These are phyloP conservation scores for Cryptoleucopteryx plumbea DNA, from an alignment of 2,113 vertebrate genomes.

Conservation along the genomic window DNA sequence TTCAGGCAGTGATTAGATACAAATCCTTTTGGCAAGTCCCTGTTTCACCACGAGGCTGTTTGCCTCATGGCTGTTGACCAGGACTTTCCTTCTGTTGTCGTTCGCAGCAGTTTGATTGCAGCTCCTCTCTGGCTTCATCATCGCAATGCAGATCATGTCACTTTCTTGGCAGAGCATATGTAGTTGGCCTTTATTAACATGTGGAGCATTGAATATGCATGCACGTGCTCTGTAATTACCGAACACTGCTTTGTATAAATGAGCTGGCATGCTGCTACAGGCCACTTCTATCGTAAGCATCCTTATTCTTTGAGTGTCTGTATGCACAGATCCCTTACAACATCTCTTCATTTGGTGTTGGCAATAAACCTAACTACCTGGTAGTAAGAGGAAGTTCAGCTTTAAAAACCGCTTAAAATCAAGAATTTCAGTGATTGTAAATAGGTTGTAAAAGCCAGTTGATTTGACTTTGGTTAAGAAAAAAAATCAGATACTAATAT, in stretches of 20 bases:
- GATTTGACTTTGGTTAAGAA: neutral
- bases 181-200: neutral
- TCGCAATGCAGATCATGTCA: neutral
- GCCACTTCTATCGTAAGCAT: accelerated
- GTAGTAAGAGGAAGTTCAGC: neutral
- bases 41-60: neutral
- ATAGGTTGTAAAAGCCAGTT: neutral
- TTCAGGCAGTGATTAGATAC: neutral
- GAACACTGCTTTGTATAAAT: neutral
- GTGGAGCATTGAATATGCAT: neutral
- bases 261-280: neutral
- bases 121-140: neutral
- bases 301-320: neutral
- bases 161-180: neutral
- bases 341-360: too few species aligned
- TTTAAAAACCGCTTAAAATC: neutral
- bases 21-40: neutral
- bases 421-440: neutral
- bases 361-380: neutral
- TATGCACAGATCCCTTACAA: neutral
- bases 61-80: neutral
- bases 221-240: neutral
- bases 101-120: neutral
- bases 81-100: neutral
- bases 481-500: neutral